Base-by-base conservation (phyloP, 2,888 invertebrate species). In the Drosophila gaucha region DNA sequence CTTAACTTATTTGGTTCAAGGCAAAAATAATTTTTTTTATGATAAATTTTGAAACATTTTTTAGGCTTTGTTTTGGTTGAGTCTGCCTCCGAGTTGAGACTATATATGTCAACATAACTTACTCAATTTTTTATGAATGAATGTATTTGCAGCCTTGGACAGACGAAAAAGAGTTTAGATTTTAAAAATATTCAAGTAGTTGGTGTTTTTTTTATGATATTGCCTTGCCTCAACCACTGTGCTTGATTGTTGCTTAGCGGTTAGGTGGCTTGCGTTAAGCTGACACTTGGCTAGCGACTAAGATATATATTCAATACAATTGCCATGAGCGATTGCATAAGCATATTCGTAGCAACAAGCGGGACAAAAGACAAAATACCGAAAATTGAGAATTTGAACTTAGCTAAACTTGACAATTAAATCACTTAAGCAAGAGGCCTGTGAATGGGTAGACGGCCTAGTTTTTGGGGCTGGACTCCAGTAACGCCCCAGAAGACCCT, bases 261-360 rank as follows among this genome's bases (percentile, higher is more conserved):
- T n/a, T n/a, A n/a, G n/a, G 39, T 63, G 66, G 52, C 55, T 51
- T 59, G 58, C 50, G 83, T 62, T 71, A 54, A 67, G 52, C 80
- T 76, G 73, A 84, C 78, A 76, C 73, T 73, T 78, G 67, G 74
- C 66, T 26, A 52, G 68, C 67, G 54, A 76, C 74, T 74, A 60
- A 80, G 64, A 78, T 70, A 64, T 80, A 80, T 4, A 35, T 83
- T 76, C 75, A 78, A 82, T 84, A 74, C 63, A 62, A 58, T 66
- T 49, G 69, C 75, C 72, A 46, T 20, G 47, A 79, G 78, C 67
- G 59, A 57, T 71, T 74, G 71, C 78, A 77, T 84, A 84, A 79
- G 68, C 75, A 22, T 63, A 76, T 70, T 62, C 65, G 67, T 55
- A 82, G 55, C 64, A 82, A 38, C 46, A 47, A 57, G 31, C 28